phyloP scores from a whole-genome alignment of 1,140 invertebrate species.

The Artemia franciscana region DNA sequence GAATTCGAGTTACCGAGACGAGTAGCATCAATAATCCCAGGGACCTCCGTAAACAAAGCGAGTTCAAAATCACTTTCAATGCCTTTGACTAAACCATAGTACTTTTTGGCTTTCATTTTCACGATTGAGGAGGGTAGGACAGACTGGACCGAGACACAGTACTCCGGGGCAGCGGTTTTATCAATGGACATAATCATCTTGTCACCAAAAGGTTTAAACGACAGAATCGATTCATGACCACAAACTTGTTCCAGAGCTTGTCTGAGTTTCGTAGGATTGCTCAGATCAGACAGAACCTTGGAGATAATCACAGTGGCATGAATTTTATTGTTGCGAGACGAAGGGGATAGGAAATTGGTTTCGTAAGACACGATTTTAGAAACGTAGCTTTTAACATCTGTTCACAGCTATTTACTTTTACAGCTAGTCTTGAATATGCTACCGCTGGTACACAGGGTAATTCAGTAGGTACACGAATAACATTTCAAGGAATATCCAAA shows the following conservation, averaged over 20 bases:
- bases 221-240: neutral
- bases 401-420: no score
- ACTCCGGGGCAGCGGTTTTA: neutral
- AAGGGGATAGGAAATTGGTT: no score
- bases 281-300: neutral
- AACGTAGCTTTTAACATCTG: no score
- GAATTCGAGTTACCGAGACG: neutral
- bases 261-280: neutral
- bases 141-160: neutral
- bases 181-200: neutral
- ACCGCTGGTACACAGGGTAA: no score
- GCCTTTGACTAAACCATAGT: neutral
- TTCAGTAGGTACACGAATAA: no score
- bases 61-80: neutral
- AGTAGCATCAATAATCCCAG: neutral
- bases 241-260: neutral
- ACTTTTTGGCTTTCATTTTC: neutral
- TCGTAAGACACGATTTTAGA: no score
- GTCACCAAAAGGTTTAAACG: neutral
- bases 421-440: no score
- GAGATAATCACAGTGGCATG: neutral
- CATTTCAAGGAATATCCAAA: no score
- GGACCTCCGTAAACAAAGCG: neutral
- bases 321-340: neutral
- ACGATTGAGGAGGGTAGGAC: neutral